phyloP scores from a whole-genome alignment of 2,797 vertebrate species.

The Apodemus agrarius region DNA sequence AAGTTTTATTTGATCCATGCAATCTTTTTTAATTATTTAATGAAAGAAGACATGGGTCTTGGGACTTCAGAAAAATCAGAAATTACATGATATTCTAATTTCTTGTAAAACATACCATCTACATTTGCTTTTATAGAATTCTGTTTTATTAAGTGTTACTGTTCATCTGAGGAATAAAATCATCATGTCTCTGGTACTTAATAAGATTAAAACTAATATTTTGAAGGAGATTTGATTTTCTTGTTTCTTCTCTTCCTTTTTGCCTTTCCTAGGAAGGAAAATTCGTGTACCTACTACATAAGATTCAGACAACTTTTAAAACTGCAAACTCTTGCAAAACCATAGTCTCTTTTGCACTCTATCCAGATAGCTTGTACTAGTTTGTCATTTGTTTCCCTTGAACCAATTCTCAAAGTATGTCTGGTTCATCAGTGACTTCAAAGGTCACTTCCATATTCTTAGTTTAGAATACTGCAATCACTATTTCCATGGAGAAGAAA shows the following conservation, averaged over 20 bases:
- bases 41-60: neutral
- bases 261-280: too few species aligned
- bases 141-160: accelerated
- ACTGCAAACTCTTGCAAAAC: neutral
- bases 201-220: neutral
- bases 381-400: neutral
- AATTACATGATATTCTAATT: neutral
- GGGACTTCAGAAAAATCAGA: neutral
- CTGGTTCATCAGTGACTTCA: neutral
- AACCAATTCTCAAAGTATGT: neutral
- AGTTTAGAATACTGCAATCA: neutral
- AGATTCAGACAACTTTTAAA: accelerated
- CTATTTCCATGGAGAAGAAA: neutral
- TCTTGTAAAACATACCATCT: neutral
- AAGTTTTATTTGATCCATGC: neutral
- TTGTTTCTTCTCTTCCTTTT: neutral
- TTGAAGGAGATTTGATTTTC: neutral
- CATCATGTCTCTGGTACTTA: neutral
- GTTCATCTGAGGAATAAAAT: neutral
- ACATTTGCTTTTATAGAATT: neutral
- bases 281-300: accelerated
- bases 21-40: neutral
- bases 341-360: accelerated
- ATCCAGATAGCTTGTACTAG: neutral
- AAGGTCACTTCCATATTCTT: neutral